phyloP scores from a whole-genome alignment of 2,888 invertebrate species.

The Iselma pallidipennis region DNA sequence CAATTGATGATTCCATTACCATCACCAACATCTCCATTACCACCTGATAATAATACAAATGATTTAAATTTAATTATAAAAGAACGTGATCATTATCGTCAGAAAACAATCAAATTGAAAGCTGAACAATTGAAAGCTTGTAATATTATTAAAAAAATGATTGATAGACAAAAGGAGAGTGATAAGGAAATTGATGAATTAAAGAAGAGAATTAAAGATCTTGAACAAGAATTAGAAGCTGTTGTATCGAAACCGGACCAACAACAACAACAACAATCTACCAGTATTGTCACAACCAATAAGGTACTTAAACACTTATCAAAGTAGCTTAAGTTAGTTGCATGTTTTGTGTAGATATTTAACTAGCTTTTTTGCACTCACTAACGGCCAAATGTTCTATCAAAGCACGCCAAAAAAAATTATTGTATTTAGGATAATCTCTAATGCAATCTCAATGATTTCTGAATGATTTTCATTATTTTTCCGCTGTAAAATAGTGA shows the following conservation, averaged over 20 bases:
- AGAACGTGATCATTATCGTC: slow-evolving; percentile 35
- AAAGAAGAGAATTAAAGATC: slow-evolving; percentile 40
- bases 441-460: too few relatives aligned
- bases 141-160: slow-evolving; percentile 52
- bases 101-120: slow-evolving; percentile 48
- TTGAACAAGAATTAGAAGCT: slow-evolving; percentile 39
- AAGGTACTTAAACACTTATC: slow-evolving; percentile 39
- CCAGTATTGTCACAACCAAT: slow-evolving; percentile 35
- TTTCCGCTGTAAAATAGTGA: too few relatives aligned
- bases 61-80: slow-evolving; percentile 30
- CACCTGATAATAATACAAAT: slow-evolving; percentile 17
- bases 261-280: too few relatives aligned
- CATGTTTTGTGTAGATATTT: too few relatives aligned
- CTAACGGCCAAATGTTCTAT: too few relatives aligned
- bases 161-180: slow-evolving; percentile 46
- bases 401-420: too few relatives aligned
- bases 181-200: slow-evolving; percentile 48
- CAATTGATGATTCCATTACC: slow-evolving; percentile 11
- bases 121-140: slow-evolving; percentile 54
- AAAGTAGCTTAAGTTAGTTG: background rate
- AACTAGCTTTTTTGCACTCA: too few relatives aligned
- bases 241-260: slow-evolving; percentile 36
- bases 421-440: too few relatives aligned
- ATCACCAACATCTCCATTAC: slow-evolving; percentile 12
- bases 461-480: too few relatives aligned